phyloP scores from a whole-genome alignment of 1,140 invertebrate genomes.

The Tetranychus cinnabarinus region DNA sequence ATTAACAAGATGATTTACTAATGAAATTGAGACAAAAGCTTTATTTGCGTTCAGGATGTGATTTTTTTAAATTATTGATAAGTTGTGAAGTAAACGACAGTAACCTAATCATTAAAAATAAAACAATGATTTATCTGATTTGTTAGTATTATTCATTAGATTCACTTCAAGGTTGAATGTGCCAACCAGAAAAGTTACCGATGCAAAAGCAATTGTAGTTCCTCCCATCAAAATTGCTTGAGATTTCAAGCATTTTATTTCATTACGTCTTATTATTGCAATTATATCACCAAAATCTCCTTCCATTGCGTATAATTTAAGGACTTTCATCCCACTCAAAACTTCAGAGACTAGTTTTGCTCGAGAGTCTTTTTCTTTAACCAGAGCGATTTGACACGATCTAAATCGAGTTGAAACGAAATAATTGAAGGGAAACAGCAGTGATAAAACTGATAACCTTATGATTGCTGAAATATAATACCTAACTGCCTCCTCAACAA shows the following conservation, averaged over 20 bases:
- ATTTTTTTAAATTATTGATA: not conserved
- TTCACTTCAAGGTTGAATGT: conserved; percentile 31
- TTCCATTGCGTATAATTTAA: not conserved
- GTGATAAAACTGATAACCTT: not conserved
- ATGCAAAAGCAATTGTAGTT: conserved; percentile 38
- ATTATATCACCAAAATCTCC: conserved; percentile 15
- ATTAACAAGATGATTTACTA: not conserved
- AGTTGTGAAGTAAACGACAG: not conserved
- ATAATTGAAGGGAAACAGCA: not conserved
- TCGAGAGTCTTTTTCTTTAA: not conserved
- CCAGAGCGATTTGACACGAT: not conserved
- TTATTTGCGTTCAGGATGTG: not conserved
- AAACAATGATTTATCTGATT: not conserved
- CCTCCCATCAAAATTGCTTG: conserved; percentile 21
- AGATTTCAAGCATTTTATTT: conserved; percentile 21
- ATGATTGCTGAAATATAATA: not conserved
- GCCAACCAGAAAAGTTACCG: no score
- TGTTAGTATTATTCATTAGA: not conserved
- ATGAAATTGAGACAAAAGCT: not conserved
- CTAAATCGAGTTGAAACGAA: not conserved
- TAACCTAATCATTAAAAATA: not conserved
- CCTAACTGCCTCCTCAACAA: not conserved
- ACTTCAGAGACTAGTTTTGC: not conserved
- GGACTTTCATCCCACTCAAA: not conserved
- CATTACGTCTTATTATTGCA: conserved; percentile 21